Base-by-base conservation (phyloP, 2,888 invertebrate species). In the Cybosia mesomella region DNA sequence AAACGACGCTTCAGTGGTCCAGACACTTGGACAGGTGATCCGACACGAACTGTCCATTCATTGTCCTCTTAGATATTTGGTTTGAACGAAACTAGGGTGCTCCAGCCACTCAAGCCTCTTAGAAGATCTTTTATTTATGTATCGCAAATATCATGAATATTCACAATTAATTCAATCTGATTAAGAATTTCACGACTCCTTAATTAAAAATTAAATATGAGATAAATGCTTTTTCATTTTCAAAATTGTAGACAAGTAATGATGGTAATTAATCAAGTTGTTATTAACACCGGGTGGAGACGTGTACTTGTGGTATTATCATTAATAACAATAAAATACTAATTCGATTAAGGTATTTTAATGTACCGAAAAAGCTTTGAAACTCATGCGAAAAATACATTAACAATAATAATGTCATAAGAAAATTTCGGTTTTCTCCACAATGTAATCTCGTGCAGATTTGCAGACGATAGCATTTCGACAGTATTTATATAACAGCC, bases 11-110 rank as follows among this genome's bases (percentile, higher is more conserved):
- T 83, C 83, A 80, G 84, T 83, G 85, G 86, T 86, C 81, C 85
- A 87, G 90, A 89, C 87, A 89, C 88, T 89, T 86, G 86, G 91
- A 91, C 91, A 91, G 92, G 92, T 92, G 92, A 92, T 91, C 87
- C 89, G 85, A 84, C 79, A 82, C 80, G 88, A 87, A 81, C 83
- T 87, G 90, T 83, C 89, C 88, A 88, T 90, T 88, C 88, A 89
- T 89, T 88, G 89, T 84, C 84, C 83, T 77, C 81, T 74, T 82
- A 84, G 82, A 84, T 77, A 79, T 84, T 85, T 77, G 79, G 80
- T 82, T 82, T 78, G 76, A 76, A 78, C 75, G 76, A 72, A 79
- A 79, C 67, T 76, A 69, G 61, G 72, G 61, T 58, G 60, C 75
- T 65, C 24, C 43, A 18, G 22, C 10, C n/a, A 21, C 43, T 43